These are phyloP conservation scores for Sthenelais limicola DNA, from an alignment of 2,888 invertebrate species.

Conservation along the genomic window DNA sequence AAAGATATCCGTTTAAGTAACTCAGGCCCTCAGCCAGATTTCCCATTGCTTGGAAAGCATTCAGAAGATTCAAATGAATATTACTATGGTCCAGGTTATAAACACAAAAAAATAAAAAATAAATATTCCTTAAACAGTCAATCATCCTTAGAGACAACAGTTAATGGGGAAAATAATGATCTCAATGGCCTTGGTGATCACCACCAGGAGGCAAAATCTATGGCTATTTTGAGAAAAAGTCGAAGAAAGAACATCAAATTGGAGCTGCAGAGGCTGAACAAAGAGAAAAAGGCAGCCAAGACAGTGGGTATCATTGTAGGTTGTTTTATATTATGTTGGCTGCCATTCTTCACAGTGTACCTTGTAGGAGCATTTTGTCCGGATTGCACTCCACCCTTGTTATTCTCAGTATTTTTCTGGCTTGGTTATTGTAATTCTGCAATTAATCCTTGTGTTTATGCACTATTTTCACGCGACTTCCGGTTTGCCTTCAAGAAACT, in stretches of 20 bases:
- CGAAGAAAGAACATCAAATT: conserved; percentile 85
- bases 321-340: conserved; percentile 96
- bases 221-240: conserved; percentile 22
- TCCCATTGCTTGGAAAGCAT: conserved; percentile 25
- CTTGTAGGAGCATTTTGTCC: conserved; percentile 87
- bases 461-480: conserved; percentile 94
- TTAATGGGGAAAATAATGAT: conserved; percentile 4
- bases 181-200: neutral
- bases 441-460: conserved; percentile 95
- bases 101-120: neutral
- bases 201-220: conserved; percentile 3
- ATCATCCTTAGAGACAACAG: neutral
- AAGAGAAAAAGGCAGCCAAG: conserved; percentile 98
- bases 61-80: conserved; percentile 6
- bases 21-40: conserved; percentile 21
- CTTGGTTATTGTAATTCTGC: conserved; percentile 97
- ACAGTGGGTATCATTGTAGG: conserved; percentile 97
- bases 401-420: conserved; percentile 96
- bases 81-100: too few relatives aligned
- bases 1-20: neutral
- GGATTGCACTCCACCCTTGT: conserved; percentile 83
- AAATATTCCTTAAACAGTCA: neutral
- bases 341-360: conserved; percentile 97
- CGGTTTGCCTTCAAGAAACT: conserved; percentile 94
- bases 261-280: conserved; percentile 83